phyloP scores from a whole-genome alignment of 2,797 vertebrate genomes.

The Poecilia picta region DNA sequence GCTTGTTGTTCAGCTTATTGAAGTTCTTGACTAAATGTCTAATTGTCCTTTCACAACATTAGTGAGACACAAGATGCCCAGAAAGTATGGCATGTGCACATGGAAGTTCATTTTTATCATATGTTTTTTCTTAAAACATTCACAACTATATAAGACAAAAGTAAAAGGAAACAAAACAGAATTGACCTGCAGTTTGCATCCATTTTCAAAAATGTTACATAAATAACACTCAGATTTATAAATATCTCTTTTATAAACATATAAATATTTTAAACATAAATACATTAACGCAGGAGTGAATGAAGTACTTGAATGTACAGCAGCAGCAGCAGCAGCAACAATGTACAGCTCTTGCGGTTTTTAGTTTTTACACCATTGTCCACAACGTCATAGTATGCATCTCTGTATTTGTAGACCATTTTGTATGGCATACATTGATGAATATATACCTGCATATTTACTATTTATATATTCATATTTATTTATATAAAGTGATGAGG shows the following conservation, averaged over 20 bases:
- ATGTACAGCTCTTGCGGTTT: constrained; percentile 87
- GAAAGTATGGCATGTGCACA: constrained; percentile 69
- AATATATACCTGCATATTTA: constrained; percentile 75
- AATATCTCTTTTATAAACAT: constrained; percentile 99
- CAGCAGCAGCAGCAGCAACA: constrained; percentile 88
- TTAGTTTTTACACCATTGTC: constrained; percentile 87
- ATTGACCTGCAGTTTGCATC: constrained; percentile 90
- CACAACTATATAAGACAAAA: constrained; percentile 93
- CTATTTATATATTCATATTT: constrained; percentile 72
- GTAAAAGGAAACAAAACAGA: constrained; percentile 87
- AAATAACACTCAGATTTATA: constrained; percentile 99
- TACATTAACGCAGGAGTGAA: constrained; percentile 96
- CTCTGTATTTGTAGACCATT: constrained; percentile 74
- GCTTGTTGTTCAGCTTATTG: neutral
- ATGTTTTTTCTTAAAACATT: constrained; percentile 82
- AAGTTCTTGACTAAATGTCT: neutral
- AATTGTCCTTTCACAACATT: neutral
- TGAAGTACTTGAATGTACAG: constrained; percentile 95
- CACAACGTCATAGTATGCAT: constrained; percentile 77
- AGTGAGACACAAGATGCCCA: constrained; percentile 50
- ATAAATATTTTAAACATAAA: constrained; percentile 99
- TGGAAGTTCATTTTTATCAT: constrained; percentile 74
- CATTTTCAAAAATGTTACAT: constrained; percentile 96
- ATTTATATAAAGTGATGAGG: constrained; percentile 76
- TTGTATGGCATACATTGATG: constrained; percentile 79